Base-by-base conservation (phyloP, 1,140 invertebrate genomes). In the Drosophila mauritiana region DNA sequence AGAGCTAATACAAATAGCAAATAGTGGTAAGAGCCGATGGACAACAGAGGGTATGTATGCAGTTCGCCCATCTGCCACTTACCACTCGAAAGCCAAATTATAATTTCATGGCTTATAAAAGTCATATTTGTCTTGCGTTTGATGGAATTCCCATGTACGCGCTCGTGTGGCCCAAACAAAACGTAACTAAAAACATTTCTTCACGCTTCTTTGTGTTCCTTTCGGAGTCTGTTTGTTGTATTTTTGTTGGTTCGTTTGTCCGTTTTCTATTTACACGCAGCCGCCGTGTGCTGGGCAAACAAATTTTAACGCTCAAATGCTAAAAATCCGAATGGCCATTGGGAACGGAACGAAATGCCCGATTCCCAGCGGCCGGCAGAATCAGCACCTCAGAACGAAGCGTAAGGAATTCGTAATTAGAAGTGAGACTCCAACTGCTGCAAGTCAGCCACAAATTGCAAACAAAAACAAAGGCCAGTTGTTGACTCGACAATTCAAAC, bases 31-130 rank as follows among this genome's bases (percentile, higher is more conserved):
- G 59, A n/a, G 72, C 8, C 31, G 31, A 31, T 31, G 31, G 31
- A 3, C 31, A 31, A 10, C 31, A 31, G 31, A 31, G 31, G 31
- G 31, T 8, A 45, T 75, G 73, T 64, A 79, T 86, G 83, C 83
- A 88, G 83, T 88, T 70, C 48, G 64, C 67, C 40, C 67, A 72
- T 52, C 80, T 64, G 74, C 74, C 79, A 88, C 83, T 86, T 86
- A 88, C 83, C 83, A 83, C 77, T 80, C 62, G 62, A 86, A 49
- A 84, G 77, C 63, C 85, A 89, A 89, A 89, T 89, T 89, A 89
- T 89, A 89, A 89, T 89, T 89, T 89, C 84, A 89, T 89, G 84
- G 85, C 84, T 89, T 89, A 89, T 89, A 89, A 89, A 89, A 89
- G 64, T 84, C 73, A 90, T 89, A 90, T 89, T 88, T 89, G 84